A percentile compares a stretch with the other conserved stretches of the same genome.
Evolutionary conservation across 2,888 invertebrate genomes (phyloP).

Genomic region (Parasteatoda lunata): DNA sequence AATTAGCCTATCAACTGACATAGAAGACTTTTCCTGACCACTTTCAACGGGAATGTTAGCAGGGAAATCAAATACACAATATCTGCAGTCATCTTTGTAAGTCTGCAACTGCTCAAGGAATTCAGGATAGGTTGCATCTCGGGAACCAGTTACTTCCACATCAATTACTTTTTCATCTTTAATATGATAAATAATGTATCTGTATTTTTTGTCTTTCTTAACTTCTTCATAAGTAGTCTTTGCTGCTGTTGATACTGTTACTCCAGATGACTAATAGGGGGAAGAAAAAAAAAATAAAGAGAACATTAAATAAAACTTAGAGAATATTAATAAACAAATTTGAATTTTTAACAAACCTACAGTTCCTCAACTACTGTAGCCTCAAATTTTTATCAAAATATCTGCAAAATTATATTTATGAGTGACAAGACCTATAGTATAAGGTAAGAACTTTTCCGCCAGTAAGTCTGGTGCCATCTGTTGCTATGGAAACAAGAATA

Average conservation of each 20-base stretch:
- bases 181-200: constrained; percentile 97
- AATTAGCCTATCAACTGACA: constrained; percentile 76
- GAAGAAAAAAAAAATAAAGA: neutral
- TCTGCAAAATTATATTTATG: neutral
- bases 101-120: constrained; percentile 94
- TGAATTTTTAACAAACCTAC: no score
- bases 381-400: neutral
- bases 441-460: no score
- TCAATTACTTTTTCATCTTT: constrained; percentile 94
- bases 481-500: no score
- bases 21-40: constrained; percentile 69
- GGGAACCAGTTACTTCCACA: constrained; percentile 90
- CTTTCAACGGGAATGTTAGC: constrained; percentile 71
- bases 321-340: no score
- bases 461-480: no score
- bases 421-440: no score
- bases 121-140: constrained; percentile 93
- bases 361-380: no score
- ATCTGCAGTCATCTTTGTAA: constrained; percentile 93
- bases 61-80: constrained; percentile 94
- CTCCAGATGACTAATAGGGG: constrained; percentile 87
- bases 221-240: constrained; percentile 97
- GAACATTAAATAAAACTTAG: neutral
- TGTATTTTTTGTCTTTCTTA: constrained; percentile 97
- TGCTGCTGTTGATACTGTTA: constrained; percentile 95